Base-by-base conservation (phyloP, 2,797 vertebrate genomes). In the Phrynocephalus guinanensis region DNA sequence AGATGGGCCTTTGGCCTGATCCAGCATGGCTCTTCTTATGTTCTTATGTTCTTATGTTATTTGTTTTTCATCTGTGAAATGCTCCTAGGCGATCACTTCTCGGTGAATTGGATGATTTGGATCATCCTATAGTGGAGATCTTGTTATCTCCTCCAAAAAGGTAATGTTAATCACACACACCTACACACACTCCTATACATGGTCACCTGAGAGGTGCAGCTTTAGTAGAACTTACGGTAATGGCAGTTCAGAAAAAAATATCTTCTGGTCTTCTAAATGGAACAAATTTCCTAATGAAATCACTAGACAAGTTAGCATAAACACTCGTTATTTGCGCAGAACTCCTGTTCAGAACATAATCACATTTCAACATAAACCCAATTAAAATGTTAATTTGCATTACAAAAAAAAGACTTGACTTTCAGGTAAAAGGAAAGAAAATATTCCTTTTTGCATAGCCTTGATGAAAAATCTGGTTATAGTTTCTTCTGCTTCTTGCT, bases 321-420 rank as follows among this genome's bases (percentile, higher is more conserved):
- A 66, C 82, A 50, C 1, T 15, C 6, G 56, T 60, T 87, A 28
- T 26, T 86, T 89, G 5, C 33, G 24, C 28, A 2, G 10, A 67
- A 73, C 26, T 90, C 22, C 50, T 91, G 87, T 86, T 90, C 85
- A 84, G 82, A 87, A 82, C 48, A 3, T 85, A n/a, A 56, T 85
- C 28, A 30, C 26, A 86, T 90, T 82, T 50, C 70, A 33, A 30
- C 84, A 70, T 16, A 75, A 80, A 82, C 81, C 84, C 86, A 70
- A 72, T 73, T 84, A 72, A 84, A 87, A 48, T 52, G 50, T 72
- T 66, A 79, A 5, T 16, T 91, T 68, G 38, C 48, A 48, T 48
- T 84, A 71, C 60, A 89, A 71, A 84, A n/a, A 85, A 11, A 85
- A 11, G 52, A 2, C 86, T 91, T 30, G 75, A 13, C 86, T 89